Percentiles rank a stretch among this genome's conserved stretches.
Evolutionary conservation across 2,888 invertebrate species (phyloP).

Genomic region (Craniophora ligustri): DNA sequence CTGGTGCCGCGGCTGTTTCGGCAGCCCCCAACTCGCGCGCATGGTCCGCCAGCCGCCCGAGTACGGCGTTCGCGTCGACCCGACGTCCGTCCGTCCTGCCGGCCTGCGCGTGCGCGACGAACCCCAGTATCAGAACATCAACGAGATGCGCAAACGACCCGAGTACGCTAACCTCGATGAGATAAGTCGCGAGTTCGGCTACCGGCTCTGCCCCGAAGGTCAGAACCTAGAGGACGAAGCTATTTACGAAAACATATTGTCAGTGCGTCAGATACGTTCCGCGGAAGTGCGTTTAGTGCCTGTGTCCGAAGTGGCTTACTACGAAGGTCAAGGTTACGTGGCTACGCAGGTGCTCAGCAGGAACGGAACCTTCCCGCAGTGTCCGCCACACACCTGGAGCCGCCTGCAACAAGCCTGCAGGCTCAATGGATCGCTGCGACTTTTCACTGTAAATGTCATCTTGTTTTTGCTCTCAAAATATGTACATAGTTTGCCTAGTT

Average conservation of each 20-base stretch:
- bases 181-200: constrained; percentile 86
- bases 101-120: constrained; percentile 81
- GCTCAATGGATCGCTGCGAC: constrained; percentile 78
- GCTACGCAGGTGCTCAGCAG: constrained; percentile 84
- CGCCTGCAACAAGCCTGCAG: constrained; percentile 80
- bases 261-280: constrained; percentile 85
- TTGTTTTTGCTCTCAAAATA: constrained; percentile 39
- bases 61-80: constrained; percentile 83
- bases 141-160: constrained; percentile 82
- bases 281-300: constrained; percentile 87
- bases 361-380: constrained; percentile 86
- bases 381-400: constrained; percentile 85
- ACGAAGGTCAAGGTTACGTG: constrained; percentile 85
- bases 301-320: constrained; percentile 85
- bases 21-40: constrained; percentile 75
- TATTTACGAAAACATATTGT: constrained; percentile 85
- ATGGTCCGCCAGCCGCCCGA: constrained; percentile 82
- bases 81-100: constrained; percentile 72
- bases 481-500: constrained; percentile 16
- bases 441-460: constrained; percentile 79
- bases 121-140: constrained; percentile 85
- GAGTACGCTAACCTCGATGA: constrained; percentile 86
- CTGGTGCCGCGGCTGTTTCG: constrained; percentile 73
- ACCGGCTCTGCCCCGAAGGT: constrained; percentile 85
- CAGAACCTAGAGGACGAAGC: constrained; percentile 87